A percentile compares a stretch with the other conserved stretches of the same genome.
These are phyloP conservation scores for Nothura maculosa DNA, from an alignment of 2,797 vertebrate genomes.

Conservation along the genomic window DNA sequence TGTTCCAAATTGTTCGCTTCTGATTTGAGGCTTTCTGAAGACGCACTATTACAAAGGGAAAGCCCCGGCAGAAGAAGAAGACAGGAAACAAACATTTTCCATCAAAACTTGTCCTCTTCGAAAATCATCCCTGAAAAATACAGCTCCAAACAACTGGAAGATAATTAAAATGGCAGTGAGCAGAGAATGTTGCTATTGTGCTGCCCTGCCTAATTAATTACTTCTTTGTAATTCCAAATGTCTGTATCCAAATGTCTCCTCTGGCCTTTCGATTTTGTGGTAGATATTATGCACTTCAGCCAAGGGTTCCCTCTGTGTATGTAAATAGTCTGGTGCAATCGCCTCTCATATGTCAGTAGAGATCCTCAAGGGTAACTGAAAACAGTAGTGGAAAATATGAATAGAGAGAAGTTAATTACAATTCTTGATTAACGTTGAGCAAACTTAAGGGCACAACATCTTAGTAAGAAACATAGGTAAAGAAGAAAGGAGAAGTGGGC, in stretches of 20 bases:
- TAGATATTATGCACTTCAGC: neutral
- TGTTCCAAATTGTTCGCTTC: neutral
- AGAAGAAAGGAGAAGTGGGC: neutral
- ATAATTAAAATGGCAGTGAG: slow-evolving; percentile 15
- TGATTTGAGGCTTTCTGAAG: neutral
- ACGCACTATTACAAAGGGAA: neutral
- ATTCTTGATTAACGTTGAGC: slow-evolving; percentile 2
- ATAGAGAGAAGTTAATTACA: neutral
- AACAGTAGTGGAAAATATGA: neutral
- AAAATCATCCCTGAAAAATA: slow-evolving; percentile 20
- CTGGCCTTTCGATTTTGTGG: neutral
- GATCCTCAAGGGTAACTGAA: neutral
- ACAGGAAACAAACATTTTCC: neutral
- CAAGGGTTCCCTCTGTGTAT: neutral
- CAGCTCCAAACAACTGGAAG: slow-evolving; percentile 31
- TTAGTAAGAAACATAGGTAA: neutral
- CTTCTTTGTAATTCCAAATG: neutral
- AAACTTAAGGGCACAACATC: neutral
- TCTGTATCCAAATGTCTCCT: neutral
- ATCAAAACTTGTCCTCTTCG: neutral
- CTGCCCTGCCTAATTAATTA: neutral
- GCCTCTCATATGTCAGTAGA: neutral
- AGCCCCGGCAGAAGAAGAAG: neutral
- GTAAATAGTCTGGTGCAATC: neutral
- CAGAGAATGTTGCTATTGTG: neutral